These are phyloP conservation scores for Sitophilus oryzae DNA, from an alignment of 1,140 invertebrate genomes.

Conservation along the genomic window DNA sequence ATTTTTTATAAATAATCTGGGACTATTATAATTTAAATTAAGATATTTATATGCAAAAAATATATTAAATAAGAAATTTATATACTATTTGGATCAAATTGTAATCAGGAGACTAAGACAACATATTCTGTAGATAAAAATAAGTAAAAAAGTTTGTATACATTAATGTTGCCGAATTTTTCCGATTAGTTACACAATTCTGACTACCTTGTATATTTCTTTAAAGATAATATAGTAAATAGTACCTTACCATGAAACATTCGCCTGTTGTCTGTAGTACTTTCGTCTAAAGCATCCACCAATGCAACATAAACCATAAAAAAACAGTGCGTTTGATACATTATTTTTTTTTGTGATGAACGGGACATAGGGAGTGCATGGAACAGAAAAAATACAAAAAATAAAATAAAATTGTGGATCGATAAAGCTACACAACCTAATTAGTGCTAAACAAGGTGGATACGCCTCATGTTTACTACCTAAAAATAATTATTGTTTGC, in stretches of 20 bases:
- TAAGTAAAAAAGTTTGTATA: no score
- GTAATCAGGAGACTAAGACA: no score
- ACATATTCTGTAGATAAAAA: no score
- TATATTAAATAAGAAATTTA: no score
- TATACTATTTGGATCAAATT: no score
- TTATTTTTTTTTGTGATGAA: no score
- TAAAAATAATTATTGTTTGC: background rate
- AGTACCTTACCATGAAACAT: slow-evolving; percentile 16
- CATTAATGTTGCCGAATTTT: no score
- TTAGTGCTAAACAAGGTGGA: background rate
- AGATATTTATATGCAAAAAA: no score
- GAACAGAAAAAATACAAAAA: slow-evolving; percentile 13
- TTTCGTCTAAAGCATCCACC: slow-evolving; percentile 15
- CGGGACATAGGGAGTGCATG: slow-evolving; percentile 14
- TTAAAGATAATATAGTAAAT: background rate
- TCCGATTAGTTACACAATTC: no score
- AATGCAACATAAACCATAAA: slow-evolving; percentile 8
- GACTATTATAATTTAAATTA: no score
- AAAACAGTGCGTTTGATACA: slow-evolving; percentile 6
- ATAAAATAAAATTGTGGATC: background rate
- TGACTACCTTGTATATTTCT: no score
- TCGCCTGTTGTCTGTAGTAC: slow-evolving; percentile 15
- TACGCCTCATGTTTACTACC: background rate
- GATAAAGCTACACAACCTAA: background rate
- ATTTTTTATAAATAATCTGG: no score